A percentile compares a stretch with the other conserved stretches of the same genome.
phyloP scores from a whole-genome alignment of 2,113 vertebrate genomes.

The Erpornis zantholeuca region DNA sequence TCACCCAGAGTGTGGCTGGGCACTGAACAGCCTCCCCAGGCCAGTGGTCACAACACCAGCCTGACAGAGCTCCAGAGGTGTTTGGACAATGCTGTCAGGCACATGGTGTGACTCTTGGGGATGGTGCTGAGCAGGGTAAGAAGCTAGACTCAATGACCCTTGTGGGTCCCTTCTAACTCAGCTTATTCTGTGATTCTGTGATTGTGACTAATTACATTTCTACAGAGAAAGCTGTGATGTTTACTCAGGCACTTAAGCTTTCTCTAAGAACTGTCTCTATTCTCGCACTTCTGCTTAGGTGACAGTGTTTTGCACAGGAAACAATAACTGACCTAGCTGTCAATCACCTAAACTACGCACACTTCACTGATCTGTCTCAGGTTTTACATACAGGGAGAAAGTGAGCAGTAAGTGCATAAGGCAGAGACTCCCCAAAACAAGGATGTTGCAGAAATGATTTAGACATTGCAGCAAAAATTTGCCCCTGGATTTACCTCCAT shows the following conservation, averaged over 20 bases:
- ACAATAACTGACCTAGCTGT: not conserved
- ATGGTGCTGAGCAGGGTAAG: not conserved
- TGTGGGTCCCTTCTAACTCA: not conserved
- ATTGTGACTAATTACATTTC: not conserved
- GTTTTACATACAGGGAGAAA: not conserved
- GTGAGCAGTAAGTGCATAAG: not conserved
- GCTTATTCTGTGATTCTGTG: not conserved
- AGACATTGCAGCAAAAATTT: not conserved
- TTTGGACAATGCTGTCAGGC: not conserved
- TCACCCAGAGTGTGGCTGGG: accelerated
- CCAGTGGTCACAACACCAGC: not conserved
- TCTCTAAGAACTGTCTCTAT: not conserved
- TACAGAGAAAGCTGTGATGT: not conserved
- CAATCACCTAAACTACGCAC: not conserved
- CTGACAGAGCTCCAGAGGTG: not conserved
- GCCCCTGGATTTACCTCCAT: not conserved
- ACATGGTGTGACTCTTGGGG: not conserved
- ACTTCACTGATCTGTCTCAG: not conserved
- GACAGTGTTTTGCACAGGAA: not conserved
- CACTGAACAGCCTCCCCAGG: not conserved
- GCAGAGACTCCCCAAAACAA: not conserved
- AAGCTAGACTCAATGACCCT: not conserved
- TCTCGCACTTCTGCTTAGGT: not conserved
- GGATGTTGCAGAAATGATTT: not conserved
- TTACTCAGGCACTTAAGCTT: not conserved